These are phyloP conservation scores for Melikaiella ostensackeni DNA, from an alignment of 2,888 invertebrate species.

Conservation along the genomic window DNA sequence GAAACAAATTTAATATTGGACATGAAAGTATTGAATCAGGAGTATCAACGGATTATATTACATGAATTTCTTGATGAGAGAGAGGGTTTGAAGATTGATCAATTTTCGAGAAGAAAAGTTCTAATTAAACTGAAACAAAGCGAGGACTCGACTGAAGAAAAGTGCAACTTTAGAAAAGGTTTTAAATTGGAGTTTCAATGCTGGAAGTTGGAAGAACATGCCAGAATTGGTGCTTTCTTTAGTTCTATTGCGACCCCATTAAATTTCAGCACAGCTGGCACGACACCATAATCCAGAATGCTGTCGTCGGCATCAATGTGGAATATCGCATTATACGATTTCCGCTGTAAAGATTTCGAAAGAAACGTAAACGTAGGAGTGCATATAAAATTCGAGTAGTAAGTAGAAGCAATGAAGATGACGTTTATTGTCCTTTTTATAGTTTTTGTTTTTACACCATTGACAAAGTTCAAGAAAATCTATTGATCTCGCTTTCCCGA, in stretches of 20 bases:
- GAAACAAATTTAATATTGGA: too few relatives aligned
- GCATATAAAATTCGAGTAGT: slow-evolving; percentile 36
- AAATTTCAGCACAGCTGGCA: slow-evolving; percentile 38
- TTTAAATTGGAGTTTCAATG: slow-evolving; percentile 31
- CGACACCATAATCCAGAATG: slow-evolving; percentile 39
- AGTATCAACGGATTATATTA: too few relatives aligned
- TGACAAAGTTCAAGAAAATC: neutral
- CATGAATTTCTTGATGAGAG: too few relatives aligned
- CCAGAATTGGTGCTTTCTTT: slow-evolving; percentile 14
- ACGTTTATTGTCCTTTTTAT: slow-evolving; percentile 19
- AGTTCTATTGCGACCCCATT: slow-evolving; percentile 34
- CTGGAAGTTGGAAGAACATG: slow-evolving; percentile 11
- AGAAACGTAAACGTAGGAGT: slow-evolving; percentile 27
- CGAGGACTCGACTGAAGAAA: neutral
- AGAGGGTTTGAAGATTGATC: neutral
- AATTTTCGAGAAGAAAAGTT: slow-evolving; percentile 18
- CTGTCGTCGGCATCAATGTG: slow-evolving; percentile 39
- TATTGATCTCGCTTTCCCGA: neutral
- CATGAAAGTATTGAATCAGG: too few relatives aligned
- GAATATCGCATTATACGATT: slow-evolving; percentile 35
- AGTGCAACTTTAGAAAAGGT: slow-evolving; percentile 26
- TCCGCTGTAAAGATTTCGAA: slow-evolving; percentile 30
- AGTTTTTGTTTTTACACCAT: neutral
- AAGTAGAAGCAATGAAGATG: slow-evolving; percentile 24
- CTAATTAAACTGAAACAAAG: slow-evolving; percentile 31